Conservation (phyloP, 2,113 vertebrate species). For the Martes martes region DNA sequence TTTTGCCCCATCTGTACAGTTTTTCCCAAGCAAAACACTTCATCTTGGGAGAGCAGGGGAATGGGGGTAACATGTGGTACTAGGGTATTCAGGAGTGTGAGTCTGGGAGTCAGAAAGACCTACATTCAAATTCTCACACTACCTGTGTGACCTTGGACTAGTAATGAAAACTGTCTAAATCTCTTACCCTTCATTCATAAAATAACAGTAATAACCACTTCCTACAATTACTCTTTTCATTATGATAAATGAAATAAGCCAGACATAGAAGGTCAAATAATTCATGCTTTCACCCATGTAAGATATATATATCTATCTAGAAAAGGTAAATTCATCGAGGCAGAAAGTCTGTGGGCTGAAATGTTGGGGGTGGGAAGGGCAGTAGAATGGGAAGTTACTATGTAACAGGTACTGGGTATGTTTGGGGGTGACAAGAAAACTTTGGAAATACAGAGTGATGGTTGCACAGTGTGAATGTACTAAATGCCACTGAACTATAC, state of each 20-base stretch:
- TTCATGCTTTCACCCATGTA: neutral
- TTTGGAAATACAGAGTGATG: neutral
- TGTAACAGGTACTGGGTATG: neutral
- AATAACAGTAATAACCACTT: neutral
- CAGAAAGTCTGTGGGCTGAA: neutral
- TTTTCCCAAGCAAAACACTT: neutral
- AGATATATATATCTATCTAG: neutral
- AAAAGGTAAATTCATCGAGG: neutral
- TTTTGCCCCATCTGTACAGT: neutral
- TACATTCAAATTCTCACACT: neutral
- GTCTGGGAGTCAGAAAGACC: neutral
- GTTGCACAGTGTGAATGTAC: neutral
- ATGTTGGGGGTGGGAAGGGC: too few species aligned
- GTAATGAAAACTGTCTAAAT: neutral
- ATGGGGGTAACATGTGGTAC: neutral
- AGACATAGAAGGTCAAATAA: neutral
- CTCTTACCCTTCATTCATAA: neutral
- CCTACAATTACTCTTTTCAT: neutral
- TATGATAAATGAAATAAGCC: neutral
- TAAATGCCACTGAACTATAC: neutral
- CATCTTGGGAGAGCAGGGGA: too few species aligned
- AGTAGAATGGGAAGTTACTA: neutral
- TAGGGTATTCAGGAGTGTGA: neutral
- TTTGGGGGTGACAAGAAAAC: neutral
- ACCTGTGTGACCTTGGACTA: neutral